A percentile compares a stretch with the other conserved stretches of the same genome.
Evolutionary conservation across 2,797 vertebrate genomes (phyloP).

Genomic region (Natrix natrix): DNA sequence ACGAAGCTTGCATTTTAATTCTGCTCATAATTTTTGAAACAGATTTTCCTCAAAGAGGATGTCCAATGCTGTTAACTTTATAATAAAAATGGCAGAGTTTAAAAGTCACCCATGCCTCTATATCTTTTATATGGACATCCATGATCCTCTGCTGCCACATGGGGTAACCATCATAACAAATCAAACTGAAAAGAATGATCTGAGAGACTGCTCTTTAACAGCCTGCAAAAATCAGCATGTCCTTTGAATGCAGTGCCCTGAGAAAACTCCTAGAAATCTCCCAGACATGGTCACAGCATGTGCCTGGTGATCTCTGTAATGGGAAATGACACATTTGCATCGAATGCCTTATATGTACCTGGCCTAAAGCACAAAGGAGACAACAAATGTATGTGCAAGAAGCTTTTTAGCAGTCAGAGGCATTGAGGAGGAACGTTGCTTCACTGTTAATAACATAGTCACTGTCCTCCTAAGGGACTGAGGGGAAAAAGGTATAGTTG

Average conservation of each 20-base stretch:
- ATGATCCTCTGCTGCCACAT: constrained; percentile 15
- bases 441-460: constrained; percentile 5
- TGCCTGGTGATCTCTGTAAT: constrained; percentile 27
- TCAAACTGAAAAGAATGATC: constrained; percentile 13
- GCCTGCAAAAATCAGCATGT: constrained; percentile 34
- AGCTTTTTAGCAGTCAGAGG: constrained; percentile 39
- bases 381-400: constrained; percentile 19
- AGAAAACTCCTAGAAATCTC: not conserved
- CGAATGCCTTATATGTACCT: constrained; percentile 43
- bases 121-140: not conserved
- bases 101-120: constrained; percentile 16
- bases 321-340: constrained; percentile 44
- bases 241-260: constrained; percentile 29
- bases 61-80: not conserved
- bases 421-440: constrained; percentile 28
- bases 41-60: not conserved
- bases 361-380: constrained; percentile 34
- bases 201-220: constrained; percentile 39
- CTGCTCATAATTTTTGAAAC: not conserved
- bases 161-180: not conserved
- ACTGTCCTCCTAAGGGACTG: constrained; percentile 1
- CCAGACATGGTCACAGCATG: constrained; percentile 30
- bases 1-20: not conserved
- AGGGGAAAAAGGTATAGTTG: not conserved
- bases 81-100: not conserved